Conservation (phyloP, 2,113 vertebrate genomes). For the Rhynchomys soricoides region DNA sequence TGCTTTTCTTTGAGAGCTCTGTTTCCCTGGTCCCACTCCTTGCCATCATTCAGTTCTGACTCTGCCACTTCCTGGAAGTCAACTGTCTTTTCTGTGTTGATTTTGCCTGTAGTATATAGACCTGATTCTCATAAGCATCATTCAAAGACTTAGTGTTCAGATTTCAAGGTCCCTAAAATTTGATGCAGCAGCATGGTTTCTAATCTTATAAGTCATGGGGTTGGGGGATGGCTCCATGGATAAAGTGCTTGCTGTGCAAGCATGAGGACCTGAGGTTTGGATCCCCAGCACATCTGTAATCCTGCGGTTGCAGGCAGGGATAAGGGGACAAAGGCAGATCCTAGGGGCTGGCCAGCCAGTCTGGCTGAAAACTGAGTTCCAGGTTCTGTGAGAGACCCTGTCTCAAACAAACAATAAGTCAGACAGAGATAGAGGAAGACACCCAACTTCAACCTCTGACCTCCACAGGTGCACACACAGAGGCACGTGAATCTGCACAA, state of each 20-base stretch:
- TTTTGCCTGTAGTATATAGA: neutral
- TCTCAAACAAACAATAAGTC: neutral
- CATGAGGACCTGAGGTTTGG: neutral
- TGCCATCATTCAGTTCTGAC: neutral
- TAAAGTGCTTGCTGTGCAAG: neutral
- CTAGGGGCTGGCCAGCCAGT: neutral
- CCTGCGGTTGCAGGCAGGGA: neutral
- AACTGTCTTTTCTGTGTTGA: neutral
- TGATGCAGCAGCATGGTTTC: neutral
- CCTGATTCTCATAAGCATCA: neutral
- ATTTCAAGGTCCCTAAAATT: slow-evolving; percentile 28
- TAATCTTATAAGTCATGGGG: neutral
- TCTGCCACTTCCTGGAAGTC: neutral
- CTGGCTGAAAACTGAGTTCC: neutral
- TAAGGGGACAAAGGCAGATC: neutral
- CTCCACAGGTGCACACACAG: neutral
- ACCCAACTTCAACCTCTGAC: neutral
- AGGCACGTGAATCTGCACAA: neutral
- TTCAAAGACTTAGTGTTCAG: neutral
- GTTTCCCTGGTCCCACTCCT: neutral
- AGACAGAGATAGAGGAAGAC: neutral
- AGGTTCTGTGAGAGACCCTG: neutral
- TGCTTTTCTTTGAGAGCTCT: neutral
- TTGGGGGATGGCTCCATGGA: neutral
- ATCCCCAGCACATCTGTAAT: neutral